Base-by-base conservation (phyloP, 2,797 vertebrate genomes). In the Natrix natrix region DNA sequence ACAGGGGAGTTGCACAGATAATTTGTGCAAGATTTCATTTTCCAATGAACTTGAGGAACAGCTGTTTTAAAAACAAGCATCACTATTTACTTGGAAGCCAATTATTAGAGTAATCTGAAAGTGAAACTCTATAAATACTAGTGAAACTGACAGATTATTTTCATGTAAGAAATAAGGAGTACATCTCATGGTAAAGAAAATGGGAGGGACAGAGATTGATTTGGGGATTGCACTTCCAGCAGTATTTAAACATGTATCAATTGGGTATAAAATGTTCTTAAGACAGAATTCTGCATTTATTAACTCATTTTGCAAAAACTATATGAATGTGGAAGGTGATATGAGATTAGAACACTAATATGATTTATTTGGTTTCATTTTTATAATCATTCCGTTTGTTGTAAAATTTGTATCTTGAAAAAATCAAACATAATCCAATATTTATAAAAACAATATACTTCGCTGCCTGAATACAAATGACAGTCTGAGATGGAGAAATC, bases 111-210 rank as follows among this genome's bases (percentile, higher is more conserved):
- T n/a, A 89, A 91, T 90, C 86, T 48, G 92, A 94, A 92, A 94
- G 91, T 92, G 94, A 94, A 94, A 94, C 91, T 87, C 89, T 89
- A 93, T 93, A 90, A 93, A 93, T 91, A 92, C 63, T 61, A 91
- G 87, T 92, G 92, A 93, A 90, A 93, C 90, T 90, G 32, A 61
- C 57, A 87, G 54, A 61, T 69, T 91, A 69, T 91, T 57, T 54
- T 56, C 55, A 22, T 61, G 60, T 91, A 69, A 74, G 54, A 91
- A 48, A 89, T 52, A 89, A 69, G 54, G 69, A 55, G 22, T 17
- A 83, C 24, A 48, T 48, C 26, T 32, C 13, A 7, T 52, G 57
- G 13, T 43, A 32, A 22, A 86, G 24, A 32, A 91, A 88, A 83
- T 24, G 20, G 43, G 78, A 83, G 22, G 78, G 43, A 13, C 37